Evolutionary conservation across 2,113 vertebrate genomes (phyloP).

Genomic region (Porphyrio hochstetteri): DNA sequence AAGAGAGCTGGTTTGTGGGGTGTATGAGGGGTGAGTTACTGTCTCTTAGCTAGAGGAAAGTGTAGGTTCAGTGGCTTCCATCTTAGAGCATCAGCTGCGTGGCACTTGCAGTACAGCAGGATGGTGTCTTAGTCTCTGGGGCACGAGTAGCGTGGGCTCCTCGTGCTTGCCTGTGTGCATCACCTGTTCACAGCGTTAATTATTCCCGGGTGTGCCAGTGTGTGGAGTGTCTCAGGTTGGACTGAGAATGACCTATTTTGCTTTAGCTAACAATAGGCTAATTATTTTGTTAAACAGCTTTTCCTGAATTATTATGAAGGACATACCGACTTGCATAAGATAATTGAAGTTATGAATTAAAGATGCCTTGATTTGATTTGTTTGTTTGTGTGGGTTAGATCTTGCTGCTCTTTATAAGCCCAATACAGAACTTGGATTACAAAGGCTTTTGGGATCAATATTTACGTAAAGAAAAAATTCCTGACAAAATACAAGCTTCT

Average conservation of each 20-base stretch:
- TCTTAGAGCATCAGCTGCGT: not conserved
- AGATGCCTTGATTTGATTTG: conserved; percentile 14
- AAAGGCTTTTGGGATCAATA: not conserved
- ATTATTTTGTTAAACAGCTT: conserved; percentile 50
- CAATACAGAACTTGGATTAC: not conserved
- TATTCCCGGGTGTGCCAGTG: not conserved
- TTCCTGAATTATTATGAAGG: not conserved
- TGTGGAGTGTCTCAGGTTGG: not conserved
- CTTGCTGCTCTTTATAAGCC: not conserved
- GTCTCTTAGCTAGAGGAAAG: not conserved
- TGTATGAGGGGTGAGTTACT: not conserved
- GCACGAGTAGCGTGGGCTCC: not conserved
- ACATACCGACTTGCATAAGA: not conserved
- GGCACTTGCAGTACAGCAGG: fast-evolving
- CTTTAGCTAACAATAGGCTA: not conserved
- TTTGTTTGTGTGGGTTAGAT: not conserved
- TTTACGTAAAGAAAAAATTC: conserved; percentile 13
- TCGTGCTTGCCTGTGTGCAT: not conserved
- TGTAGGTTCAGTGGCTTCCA: not conserved
- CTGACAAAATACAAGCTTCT: not conserved
- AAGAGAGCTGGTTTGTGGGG: not conserved
- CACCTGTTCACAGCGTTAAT: not conserved
- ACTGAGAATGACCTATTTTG: not conserved
- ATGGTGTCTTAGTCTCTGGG: not conserved
- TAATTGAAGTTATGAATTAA: conserved; percentile 49